Evolutionary conservation across 2,888 invertebrate species (phyloP).

Genomic region (Apotomis betuletana): DNA sequence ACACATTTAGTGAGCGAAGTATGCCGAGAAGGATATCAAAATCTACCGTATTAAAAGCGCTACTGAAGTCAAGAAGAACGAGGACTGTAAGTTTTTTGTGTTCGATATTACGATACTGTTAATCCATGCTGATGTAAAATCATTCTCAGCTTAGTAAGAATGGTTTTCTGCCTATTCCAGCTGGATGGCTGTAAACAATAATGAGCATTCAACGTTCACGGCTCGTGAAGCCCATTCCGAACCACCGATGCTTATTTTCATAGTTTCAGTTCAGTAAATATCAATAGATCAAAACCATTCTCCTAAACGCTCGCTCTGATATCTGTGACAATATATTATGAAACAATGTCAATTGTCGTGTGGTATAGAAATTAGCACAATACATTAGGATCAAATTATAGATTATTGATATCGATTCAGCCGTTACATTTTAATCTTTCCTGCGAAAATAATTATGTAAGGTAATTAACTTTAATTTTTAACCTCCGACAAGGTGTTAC

Average conservation of each 20-base stretch:
- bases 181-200: conserved; percentile 43
- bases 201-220: conserved; percentile 17
- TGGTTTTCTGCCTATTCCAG: conserved; percentile 16
- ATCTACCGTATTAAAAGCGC: no score
- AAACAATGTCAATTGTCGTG: background rate
- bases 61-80: no score
- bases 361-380: conserved; percentile 1
- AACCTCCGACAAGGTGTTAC: no score
- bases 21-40: no score
- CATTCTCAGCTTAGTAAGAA: background rate
- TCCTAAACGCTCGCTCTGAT: conserved; percentile 5
- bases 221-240: conserved; percentile 22
- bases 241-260: conserved; percentile 28
- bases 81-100: no score
- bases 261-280: conserved; percentile 30
- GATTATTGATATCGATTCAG: no score
- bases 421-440: no score
- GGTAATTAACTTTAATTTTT: no score
- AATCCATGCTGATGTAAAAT: background rate
- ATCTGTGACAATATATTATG: background rate
- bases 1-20: no score
- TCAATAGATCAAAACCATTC: conserved; percentile 36
- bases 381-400: background rate
- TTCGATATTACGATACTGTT: background rate
- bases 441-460: no score